Conservation (phyloP, 2,113 vertebrate species). For the Syngnathus typhle region DNA sequence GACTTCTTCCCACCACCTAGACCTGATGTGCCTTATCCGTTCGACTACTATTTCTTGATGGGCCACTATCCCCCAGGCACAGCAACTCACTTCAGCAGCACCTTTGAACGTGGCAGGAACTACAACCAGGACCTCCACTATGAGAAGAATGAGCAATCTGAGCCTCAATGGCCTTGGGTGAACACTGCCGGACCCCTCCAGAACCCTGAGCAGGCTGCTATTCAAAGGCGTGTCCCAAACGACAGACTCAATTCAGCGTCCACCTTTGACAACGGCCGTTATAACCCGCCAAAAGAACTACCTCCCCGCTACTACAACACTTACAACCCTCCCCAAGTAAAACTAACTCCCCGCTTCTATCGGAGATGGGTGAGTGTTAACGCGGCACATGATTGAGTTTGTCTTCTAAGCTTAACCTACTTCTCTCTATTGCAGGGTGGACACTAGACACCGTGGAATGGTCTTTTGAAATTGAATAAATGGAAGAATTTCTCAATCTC, state of each 20-base stretch:
- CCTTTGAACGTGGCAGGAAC: slow-evolving; percentile 18
- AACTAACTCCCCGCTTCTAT: background rate
- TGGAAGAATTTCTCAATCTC: background rate
- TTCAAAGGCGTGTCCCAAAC: too few species aligned
- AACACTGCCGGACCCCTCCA: background rate
- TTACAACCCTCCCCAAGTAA: background rate
- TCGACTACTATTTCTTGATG: slow-evolving; percentile 14
- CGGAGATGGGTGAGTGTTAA: background rate
- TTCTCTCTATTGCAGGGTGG: slow-evolving; percentile 5
- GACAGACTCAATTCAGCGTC: background rate
- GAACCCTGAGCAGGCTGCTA: fast-evolving
- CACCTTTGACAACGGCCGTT: background rate
- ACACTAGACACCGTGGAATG: background rate
- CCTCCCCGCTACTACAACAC: background rate
- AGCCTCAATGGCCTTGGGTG: background rate
- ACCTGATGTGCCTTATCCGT: background rate
- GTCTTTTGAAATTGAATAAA: background rate
- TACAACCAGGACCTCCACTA: background rate
- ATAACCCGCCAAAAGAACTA: background rate
- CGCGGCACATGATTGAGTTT: background rate
- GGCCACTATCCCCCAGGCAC: slow-evolving; percentile 25
- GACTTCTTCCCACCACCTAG: background rate
- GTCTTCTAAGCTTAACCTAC: background rate
- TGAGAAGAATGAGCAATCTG: background rate
- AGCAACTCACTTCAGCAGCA: slow-evolving; percentile 2